Evolutionary conservation across 2,888 invertebrate genomes (phyloP).

Genomic region (Meliscaeva auricollis): DNA sequence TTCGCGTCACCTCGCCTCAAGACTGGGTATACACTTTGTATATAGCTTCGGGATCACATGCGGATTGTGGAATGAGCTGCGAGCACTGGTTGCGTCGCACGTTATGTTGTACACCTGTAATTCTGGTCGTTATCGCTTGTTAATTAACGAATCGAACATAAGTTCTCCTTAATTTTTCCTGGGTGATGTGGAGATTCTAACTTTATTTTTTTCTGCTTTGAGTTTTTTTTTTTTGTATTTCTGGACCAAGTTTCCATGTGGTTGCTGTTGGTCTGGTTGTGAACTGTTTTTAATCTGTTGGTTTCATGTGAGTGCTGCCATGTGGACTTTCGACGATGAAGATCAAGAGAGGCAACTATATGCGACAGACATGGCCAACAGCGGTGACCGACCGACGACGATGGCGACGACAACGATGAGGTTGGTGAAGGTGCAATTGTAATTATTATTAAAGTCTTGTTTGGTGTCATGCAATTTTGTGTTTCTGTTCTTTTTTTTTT

Average conservation of each 20-base stretch:
- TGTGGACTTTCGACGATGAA: constrained; percentile 13
- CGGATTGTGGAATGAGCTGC: constrained; percentile 66
- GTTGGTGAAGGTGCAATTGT: constrained; percentile 57
- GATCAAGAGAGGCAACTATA: not conserved
- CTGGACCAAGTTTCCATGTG: constrained; percentile 33
- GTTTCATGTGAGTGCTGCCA: too few relatives aligned
- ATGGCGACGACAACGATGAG: not conserved
- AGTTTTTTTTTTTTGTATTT: constrained; percentile 1
- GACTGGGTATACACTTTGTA: constrained; percentile 34
- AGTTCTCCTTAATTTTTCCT: constrained; percentile 70
- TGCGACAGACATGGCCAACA: constrained; percentile 28
- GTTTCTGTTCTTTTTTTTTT: too few relatives aligned
- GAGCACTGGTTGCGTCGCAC: constrained; percentile 72
- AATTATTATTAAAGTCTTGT: constrained; percentile 69
- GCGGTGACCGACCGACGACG: not conserved
- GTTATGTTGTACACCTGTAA: constrained; percentile 76
- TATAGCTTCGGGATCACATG: constrained; percentile 59
- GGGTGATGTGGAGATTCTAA: constrained; percentile 30
- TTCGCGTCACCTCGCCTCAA: constrained; percentile 31
- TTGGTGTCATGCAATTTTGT: constrained; percentile 69
- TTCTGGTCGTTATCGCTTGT: constrained; percentile 75
- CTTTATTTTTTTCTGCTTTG: not conserved
- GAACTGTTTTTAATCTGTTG: constrained; percentile 30
- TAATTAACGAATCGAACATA: constrained; percentile 76
- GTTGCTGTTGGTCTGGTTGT: not conserved